Evolutionary conservation across 2,797 vertebrate species (phyloP).

Genomic region (Acrossocheilus fasciatus): DNA sequence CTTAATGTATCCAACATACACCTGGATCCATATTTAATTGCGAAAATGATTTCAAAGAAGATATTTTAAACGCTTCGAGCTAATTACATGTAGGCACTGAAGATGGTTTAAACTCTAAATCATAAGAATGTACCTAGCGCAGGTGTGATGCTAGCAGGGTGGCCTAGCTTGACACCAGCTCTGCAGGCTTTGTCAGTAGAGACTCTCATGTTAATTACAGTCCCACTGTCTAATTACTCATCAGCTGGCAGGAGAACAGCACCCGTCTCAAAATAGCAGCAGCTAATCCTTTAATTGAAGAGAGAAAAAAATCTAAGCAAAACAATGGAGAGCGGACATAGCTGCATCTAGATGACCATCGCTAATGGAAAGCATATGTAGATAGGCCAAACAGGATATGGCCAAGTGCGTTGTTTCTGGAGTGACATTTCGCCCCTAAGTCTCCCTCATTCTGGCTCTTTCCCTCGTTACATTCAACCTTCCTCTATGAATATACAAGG

Average conservation of each 20-base stretch:
- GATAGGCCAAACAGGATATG: constrained; percentile 67
- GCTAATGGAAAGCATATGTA: constrained; percentile 69
- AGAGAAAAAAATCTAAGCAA: constrained; percentile 50
- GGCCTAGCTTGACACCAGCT: constrained; percentile 57
- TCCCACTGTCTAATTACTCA: constrained; percentile 74
- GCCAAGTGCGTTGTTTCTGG: constrained; percentile 41
- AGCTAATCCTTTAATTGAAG: constrained; percentile 58
- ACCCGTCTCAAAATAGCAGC: constrained; percentile 59
- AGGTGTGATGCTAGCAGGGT: constrained; percentile 62
- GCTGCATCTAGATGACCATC: constrained; percentile 56
- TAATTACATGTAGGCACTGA: constrained; percentile 25
- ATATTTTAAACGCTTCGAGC: not conserved
- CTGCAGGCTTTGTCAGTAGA: constrained; percentile 72
- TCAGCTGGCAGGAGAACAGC: constrained; percentile 58
- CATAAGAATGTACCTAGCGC: constrained; percentile 45
- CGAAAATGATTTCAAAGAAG: not conserved
- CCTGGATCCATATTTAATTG: constrained; percentile 25
- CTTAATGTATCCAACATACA: not conserved
- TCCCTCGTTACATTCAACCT: constrained; percentile 17
- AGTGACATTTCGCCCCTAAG: constrained; percentile 41
- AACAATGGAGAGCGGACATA: constrained; percentile 58
- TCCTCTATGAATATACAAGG: constrained; percentile 48
- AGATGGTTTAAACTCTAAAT: constrained; percentile 26
- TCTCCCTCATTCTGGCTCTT: constrained; percentile 2
- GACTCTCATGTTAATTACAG: constrained; percentile 78